Evolutionary conservation across 1,140 invertebrate genomes (phyloP), one percentile per base, ranked within the genome.

Genomic region (Ganaspis sp.): DNA sequence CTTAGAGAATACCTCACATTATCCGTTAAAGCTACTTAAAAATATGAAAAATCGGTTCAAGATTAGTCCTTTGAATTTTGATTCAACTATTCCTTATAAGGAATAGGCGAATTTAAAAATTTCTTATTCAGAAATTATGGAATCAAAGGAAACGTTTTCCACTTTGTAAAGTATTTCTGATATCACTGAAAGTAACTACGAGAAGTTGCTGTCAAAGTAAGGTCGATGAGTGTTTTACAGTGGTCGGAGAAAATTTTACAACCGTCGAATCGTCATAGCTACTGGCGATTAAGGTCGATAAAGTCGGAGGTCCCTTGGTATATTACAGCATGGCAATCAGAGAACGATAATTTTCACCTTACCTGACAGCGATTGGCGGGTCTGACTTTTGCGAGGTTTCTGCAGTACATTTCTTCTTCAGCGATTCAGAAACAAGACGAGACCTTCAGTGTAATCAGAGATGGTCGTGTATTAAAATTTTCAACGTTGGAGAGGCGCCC

Each of bases 341-440:
- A 42, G 75, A 73, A 80, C 79, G 79, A 87, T 86, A 83, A 85
- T 82, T 87, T 85, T 84, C 76, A 74, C 77, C 72, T 77, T 82
- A 81, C 80, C 54, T 80, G 83, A 82, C 85, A 83, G 76, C 76
- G 77, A 83, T 80, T 77, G 79, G 78, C 58, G 70, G 19, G 45
- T 49, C 45, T n/a, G 45, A 17, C 45, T 49, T 49, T 49, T 49
- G 17, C 45, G 45, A 11, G 4, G 1, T 42, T 40, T 11, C 38
- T 38, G 42, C n/a, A 26, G 73, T 45, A 53, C 26, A 70, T 53
- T 21, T 45, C 71, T 53, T 78, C 54, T 72, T 74, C 42, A 70
- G 49, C 78, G 54, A 76, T 12, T 74, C 45, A 69, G 71, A 71
- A 72, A 76, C 38, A 76, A 69, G 71, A 69, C 53, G 38, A 69